These are phyloP conservation scores for Dorcus hopei DNA, from an alignment of 2,888 invertebrate species.

Conservation along the genomic window DNA sequence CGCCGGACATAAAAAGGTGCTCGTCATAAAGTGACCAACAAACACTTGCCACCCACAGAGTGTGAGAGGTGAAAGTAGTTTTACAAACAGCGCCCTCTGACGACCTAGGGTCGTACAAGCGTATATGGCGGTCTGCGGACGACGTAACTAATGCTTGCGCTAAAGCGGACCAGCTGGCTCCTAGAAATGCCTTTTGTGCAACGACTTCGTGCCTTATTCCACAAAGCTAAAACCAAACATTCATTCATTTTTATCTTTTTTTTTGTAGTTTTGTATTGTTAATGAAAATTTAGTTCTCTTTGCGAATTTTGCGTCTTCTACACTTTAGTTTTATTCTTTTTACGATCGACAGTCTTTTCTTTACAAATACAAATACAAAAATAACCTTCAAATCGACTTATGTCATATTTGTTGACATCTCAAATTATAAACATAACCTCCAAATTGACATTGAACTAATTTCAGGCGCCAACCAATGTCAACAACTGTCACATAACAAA, in stretches of 20 bases:
- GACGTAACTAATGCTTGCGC: slow-evolving; percentile 75
- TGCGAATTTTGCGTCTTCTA: no score
- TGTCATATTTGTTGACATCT: no score
- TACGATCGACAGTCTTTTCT: no score
- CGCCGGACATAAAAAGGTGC: slow-evolving; percentile 86
- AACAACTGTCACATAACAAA: no score
- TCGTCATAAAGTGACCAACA: slow-evolving; percentile 83
- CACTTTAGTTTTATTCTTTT: no score
- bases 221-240: slow-evolving; percentile 53
- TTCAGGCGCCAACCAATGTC: no score
- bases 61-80: slow-evolving; percentile 82
- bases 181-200: slow-evolving; percentile 89
- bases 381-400: no score
- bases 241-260: not conserved
- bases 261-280: not conserved
- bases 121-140: slow-evolving; percentile 86
- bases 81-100: slow-evolving; percentile 85
- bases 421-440: no score
- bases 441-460: no score
- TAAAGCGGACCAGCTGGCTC: slow-evolving; percentile 76
- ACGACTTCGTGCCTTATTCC: slow-evolving; percentile 79
- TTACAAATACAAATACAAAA: no score
- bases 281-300: no score
- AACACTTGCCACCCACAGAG: slow-evolving; percentile 88
- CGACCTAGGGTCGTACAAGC: slow-evolving; percentile 90